Evolutionary conservation across 2,113 vertebrate species (phyloP).

Genomic region (Theristicus caerulescens): DNA sequence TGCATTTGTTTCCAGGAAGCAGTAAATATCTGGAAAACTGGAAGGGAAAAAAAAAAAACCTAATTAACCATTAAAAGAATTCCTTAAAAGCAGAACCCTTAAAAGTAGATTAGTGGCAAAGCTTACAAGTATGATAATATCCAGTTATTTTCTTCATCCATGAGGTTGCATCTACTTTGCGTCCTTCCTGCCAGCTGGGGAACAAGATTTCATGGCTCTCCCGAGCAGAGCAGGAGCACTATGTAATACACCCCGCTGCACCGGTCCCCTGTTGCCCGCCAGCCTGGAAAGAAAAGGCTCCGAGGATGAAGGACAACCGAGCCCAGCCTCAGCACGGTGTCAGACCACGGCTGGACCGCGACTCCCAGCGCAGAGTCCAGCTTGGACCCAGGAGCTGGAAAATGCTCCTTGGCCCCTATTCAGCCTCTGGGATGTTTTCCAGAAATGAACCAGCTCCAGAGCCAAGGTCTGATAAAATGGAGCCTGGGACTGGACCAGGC

Average conservation of each 20-base stretch:
- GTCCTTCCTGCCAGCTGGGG: neutral
- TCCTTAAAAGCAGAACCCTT: neutral
- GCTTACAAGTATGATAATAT: neutral
- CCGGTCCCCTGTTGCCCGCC: neutral
- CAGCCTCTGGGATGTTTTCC: neutral
- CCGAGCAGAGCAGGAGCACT: neutral
- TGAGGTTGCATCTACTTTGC: neutral
- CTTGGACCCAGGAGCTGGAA: conserved; percentile 46
- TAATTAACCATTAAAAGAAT: neutral
- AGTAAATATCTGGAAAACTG: conserved; percentile 9
- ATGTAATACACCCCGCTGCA: accelerated
- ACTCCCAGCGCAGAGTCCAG: neutral
- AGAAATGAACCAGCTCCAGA: conserved; percentile 27
- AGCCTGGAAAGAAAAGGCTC: neutral
- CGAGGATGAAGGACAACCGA: neutral
- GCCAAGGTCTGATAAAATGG: conserved; percentile 46
- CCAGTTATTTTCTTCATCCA: neutral
- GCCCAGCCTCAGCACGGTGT: neutral
- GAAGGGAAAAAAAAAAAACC: neutral
- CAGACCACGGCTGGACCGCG: neutral
- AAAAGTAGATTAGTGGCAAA: neutral
- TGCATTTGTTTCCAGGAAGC: neutral
- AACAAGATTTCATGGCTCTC: neutral
- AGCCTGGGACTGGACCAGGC: neutral
- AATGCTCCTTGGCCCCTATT: conserved; percentile 24